Base-by-base conservation (phyloP, 1,140 invertebrate genomes). In the Antheraea mylitta region DNA sequence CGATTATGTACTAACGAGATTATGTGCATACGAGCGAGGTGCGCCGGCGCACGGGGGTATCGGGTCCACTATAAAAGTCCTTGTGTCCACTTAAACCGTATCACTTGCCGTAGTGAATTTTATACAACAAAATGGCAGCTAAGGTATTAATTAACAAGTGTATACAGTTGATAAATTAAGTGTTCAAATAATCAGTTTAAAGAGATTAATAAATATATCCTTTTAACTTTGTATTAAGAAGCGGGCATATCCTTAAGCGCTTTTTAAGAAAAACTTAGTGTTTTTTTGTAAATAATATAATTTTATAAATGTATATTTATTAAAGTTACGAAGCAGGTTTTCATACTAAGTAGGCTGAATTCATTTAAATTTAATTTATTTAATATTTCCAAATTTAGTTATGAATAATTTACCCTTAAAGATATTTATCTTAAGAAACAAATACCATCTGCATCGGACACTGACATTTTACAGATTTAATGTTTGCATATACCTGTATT, bases 61-160 rank as follows among this genome's bases (percentile, higher is more conserved):
- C 75, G 68, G 70, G 74, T 77, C 73, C 76, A 79, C 77, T 91
- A 91, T 91, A 91, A 83, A 90, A 87, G 81, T 80, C 68, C 74
- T 75, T 75, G 78, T 70, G 73, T 69, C 72, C 78, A 76, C 79
- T 76, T 75, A 76, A 73, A 77, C 76, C 53, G 77, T 87, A 91
- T 91, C 89, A 91, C 81, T 91, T 86, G 86, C 75, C 67, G 77
- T 77, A 81, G 80, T 82, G 83, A 78, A 84, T 80, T 84, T 82
- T 82, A 86, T 85, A 89, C 79, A 83, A 72, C 83, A 91, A 82
- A 87, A 91, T 91, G 89, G 86, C 87, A 82, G 83, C 86, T 77
- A 91, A 89, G 89, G 89, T 91, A 75, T 63, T 71, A 85, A 53
- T 53, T 53, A 53, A 16, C 16, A 53, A 16, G 45, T 53, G 11